Evolutionary conservation across 2,888 invertebrate species (phyloP), one percentile per base, ranked within the genome.

Genomic region (Perithous albicinctus): DNA sequence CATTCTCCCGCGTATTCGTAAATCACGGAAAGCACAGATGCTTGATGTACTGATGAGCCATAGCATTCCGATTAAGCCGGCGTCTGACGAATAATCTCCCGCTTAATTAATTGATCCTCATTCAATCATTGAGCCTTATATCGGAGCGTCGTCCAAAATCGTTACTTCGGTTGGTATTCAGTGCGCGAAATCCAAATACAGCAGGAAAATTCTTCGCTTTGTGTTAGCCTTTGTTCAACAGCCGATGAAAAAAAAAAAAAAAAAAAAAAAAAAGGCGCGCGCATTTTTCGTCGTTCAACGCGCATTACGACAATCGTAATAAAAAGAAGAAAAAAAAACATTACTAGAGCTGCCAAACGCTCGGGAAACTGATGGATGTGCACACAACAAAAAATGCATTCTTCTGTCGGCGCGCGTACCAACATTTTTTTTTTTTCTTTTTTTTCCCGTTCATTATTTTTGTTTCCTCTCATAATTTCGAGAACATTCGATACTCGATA

Each of bases 351-450:
- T 12, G 54, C 15, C 43, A 59, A 18, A 32, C n/a, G n/a, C n/a
- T n/a, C n/a, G 10, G 38, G 23, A 59, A 59, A 59, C 41, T 26
- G 26, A 32, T 18, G 43, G 70, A 70, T 64, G 23, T 12, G 23
- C 7, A 23, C 23, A 8, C 51, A n/a, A n/a, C n/a, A n/a, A n/a
- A n/a, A n/a, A n/a, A n/a, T n/a, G 70, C 63, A 63, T 76, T 76
- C 61, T 48, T 74, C 67, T 51, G 78, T 79, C 73, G 73, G 20
- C 38, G 54, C 51, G 59, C 61, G 67, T 41, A 32, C n/a, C 51
- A 43, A 67, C 46, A 51, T 15, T 73, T 66, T 64, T 32, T 26
- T 8, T 43, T 35, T 1, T 8, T 26, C 18, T 6, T 8, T 2
- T 8, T n/a, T n/a, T 12, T 51, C 18, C 15, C 10, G 26, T 32